Evolutionary conservation across 2,888 invertebrate species (phyloP).

Genomic region (Apodemia mormo): DNA sequence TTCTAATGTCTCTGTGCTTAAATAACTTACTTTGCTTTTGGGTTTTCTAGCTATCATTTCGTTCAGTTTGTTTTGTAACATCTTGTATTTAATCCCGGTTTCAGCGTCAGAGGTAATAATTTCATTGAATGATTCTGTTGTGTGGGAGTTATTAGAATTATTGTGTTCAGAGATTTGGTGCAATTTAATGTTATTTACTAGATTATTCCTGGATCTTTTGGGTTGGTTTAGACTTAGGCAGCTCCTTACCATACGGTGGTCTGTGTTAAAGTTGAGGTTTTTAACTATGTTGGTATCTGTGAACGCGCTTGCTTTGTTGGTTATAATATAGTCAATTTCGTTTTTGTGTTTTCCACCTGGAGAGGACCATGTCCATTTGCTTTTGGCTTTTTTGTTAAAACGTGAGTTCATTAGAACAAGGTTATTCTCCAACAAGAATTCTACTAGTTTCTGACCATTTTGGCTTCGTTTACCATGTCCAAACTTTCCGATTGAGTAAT

Average conservation of each 20-base stretch:
- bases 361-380: slow-evolving; percentile 33
- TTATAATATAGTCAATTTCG: neutral
- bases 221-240: no score
- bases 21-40: slow-evolving; percentile 16
- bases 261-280: slow-evolving; percentile 23
- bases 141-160: no score
- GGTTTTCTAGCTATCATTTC: slow-evolving; percentile 18
- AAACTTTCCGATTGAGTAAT: slow-evolving; percentile 26
- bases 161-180: neutral
- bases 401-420: slow-evolving; percentile 28
- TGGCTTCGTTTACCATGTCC: slow-evolving; percentile 30
- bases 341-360: slow-evolving; percentile 27
- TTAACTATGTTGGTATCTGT: slow-evolving; percentile 8
- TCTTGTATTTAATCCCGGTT: slow-evolving; percentile 20
- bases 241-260: slow-evolving; percentile 25
- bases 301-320: slow-evolving; percentile 17
- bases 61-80: slow-evolving; percentile 20
- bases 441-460: slow-evolving; percentile 28
- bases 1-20: no score
- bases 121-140: slow-evolving; percentile 7
- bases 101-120: slow-evolving; percentile 18
- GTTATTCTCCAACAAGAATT: slow-evolving; percentile 29
- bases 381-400: slow-evolving; percentile 29
- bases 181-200: neutral
- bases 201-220: no score